A percentile compares a stretch with the other conserved stretches of the same genome.
phyloP scores from a whole-genome alignment of 2,797 vertebrate genomes.

The Enteromius fasciolatus region DNA sequence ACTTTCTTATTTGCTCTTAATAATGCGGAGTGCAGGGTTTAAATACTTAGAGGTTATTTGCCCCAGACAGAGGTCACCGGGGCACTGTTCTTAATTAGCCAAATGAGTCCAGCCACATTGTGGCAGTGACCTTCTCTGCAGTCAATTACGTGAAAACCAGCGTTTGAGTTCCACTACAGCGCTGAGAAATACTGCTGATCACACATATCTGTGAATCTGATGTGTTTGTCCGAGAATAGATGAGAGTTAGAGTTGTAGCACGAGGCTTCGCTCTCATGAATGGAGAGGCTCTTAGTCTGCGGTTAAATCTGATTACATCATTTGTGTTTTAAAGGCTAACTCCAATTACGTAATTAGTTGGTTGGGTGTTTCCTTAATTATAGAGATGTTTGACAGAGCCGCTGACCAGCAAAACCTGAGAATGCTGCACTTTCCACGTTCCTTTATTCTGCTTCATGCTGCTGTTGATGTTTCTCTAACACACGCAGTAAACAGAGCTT shows the following conservation, averaged over 20 bases:
- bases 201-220: constrained; percentile 30
- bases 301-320: constrained; percentile 79
- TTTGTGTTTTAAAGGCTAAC: constrained; percentile 79
- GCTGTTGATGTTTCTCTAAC: background rate
- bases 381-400: constrained; percentile 78
- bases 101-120: constrained; percentile 27
- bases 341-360: constrained; percentile 84
- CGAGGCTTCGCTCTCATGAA: constrained; percentile 70
- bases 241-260: background rate
- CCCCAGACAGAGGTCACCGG: constrained; percentile 80
- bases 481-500: background rate
- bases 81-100: constrained; percentile 78
- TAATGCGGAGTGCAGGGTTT: constrained; percentile 79
- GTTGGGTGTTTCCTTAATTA: constrained; percentile 77
- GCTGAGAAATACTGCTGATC: constrained; percentile 22
- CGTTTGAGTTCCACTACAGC: background rate
- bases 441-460: background rate
- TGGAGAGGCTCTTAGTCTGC: constrained; percentile 67
- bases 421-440: constrained; percentile 26
- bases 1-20: constrained; percentile 61
- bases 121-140: constrained; percentile 22
- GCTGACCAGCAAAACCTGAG: constrained; percentile 73
- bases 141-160: constrained; percentile 12
- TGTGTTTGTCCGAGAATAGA: constrained; percentile 1
- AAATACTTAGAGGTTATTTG: constrained; percentile 79